Evolutionary conservation across 2,888 invertebrate genomes (phyloP).

Genomic region (Mimachlamys varia): DNA sequence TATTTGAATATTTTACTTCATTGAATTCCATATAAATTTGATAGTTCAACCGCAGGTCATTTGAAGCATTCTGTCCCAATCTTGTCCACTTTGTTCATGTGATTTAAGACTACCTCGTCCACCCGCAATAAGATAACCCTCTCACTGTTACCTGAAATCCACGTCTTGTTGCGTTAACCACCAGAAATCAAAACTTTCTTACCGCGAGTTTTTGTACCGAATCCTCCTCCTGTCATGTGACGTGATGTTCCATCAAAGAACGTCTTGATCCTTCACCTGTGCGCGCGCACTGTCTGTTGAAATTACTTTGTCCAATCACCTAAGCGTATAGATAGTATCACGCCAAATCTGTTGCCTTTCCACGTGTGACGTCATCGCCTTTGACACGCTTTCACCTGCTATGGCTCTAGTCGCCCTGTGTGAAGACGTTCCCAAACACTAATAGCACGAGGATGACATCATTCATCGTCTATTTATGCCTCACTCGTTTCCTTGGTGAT

Average conservation of each 20-base stretch:
- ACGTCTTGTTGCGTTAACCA: no score
- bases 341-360: constrained; percentile 6
- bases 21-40: no score
- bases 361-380: constrained; percentile 7
- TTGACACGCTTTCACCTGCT: constrained; percentile 9
- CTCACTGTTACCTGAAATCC: no score
- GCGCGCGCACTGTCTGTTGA: not conserved
- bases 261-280: not conserved
- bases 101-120: no score
- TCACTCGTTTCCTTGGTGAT: constrained; percentile 30
- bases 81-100: no score
- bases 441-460: not conserved
- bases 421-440: constrained; percentile 4
- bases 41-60: no score
- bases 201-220: not conserved
- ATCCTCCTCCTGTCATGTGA: not conserved
- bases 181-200: no score
- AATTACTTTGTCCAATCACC: not conserved
- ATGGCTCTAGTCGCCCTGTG: not conserved
- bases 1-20: no score
- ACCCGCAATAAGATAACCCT: no score
- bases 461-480: not conserved
- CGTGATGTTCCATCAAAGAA: not conserved
- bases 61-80: no score
- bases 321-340: not conserved